Percentiles rank a stretch among this genome's conserved stretches.
Evolutionary conservation across 2,797 vertebrate genomes (phyloP).

Genomic region (Masticophis lateralis): DNA sequence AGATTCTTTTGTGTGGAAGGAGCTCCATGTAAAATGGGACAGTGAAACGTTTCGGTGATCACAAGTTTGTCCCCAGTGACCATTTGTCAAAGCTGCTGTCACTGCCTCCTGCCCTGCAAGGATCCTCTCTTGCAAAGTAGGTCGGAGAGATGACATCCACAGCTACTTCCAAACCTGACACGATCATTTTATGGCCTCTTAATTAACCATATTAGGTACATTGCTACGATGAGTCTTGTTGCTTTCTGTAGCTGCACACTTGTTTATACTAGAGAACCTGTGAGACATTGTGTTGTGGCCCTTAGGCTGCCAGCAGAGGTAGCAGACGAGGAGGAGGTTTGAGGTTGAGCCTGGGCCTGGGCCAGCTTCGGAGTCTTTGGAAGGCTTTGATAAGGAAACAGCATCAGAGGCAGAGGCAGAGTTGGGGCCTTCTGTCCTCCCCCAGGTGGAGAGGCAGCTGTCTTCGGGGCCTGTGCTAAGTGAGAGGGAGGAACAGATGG

Average conservation of each 20-base stretch:
- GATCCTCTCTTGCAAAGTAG: background rate
- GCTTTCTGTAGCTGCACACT: background rate
- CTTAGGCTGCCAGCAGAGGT: too few relatives aligned
- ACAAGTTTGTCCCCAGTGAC: background rate
- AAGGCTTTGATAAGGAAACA: too few relatives aligned
- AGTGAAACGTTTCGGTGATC: background rate
- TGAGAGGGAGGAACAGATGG: too few relatives aligned
- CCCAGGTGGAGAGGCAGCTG: too few relatives aligned
- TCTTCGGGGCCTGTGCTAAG: too few relatives aligned
- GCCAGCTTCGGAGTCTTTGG: too few relatives aligned
- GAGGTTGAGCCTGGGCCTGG: too few relatives aligned
- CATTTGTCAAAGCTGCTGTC: background rate
- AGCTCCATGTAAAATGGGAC: background rate
- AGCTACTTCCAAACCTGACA: background rate
- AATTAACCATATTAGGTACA: too few relatives aligned
- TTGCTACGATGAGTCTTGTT: background rate
- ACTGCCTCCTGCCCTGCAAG: background rate
- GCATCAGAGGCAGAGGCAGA: too few relatives aligned
- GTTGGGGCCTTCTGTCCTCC: too few relatives aligned
- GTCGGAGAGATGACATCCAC: background rate
- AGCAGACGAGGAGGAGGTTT: too few relatives aligned
- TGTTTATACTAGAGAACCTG: background rate
- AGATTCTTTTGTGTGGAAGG: background rate
- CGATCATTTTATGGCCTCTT: background rate
- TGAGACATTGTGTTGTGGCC: too few relatives aligned